Evolutionary conservation across 2,888 invertebrate species (phyloP).

Genomic region (Eucera pruinosa): DNA sequence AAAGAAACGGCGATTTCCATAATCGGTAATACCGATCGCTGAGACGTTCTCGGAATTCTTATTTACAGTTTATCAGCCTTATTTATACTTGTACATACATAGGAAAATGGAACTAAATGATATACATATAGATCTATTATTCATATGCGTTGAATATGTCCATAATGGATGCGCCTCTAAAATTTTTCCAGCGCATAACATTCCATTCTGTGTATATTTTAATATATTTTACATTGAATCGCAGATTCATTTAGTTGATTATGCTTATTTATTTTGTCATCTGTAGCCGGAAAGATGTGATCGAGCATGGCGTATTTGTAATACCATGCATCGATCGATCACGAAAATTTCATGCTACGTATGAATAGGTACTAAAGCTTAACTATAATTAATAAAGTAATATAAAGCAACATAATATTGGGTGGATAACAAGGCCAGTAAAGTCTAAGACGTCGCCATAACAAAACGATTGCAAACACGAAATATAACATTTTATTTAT

Average conservation of each 20-base stretch:
- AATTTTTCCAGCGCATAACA: constrained; percentile 23
- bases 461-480: constrained; percentile 40
- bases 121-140: constrained; percentile 42
- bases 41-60: constrained; percentile 54
- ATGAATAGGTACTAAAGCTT: constrained; percentile 54
- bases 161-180: constrained; percentile 33
- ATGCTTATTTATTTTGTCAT: constrained; percentile 47
- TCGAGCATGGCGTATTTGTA: constrained; percentile 37
- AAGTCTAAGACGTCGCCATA: constrained; percentile 48
- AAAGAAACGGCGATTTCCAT: constrained; percentile 16
- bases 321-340: constrained; percentile 39
- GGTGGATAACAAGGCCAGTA: constrained; percentile 67
- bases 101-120: constrained; percentile 56
- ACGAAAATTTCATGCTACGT: constrained; percentile 41
- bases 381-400: constrained; percentile 57
- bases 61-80: constrained; percentile 65
- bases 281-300: constrained; percentile 33
- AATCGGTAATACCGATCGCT: constrained; percentile 37
- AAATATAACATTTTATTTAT: constrained; percentile 43
- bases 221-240: constrained; percentile 42
- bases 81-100: constrained; percentile 66
- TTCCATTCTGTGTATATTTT: constrained; percentile 33
- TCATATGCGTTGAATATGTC: constrained; percentile 47
- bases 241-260: constrained; percentile 47
- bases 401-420: constrained; percentile 64